Evolutionary conservation across 2,113 vertebrate species (phyloP), one percentile per base, ranked within the genome.

Genomic region (Gobius niger): DNA sequence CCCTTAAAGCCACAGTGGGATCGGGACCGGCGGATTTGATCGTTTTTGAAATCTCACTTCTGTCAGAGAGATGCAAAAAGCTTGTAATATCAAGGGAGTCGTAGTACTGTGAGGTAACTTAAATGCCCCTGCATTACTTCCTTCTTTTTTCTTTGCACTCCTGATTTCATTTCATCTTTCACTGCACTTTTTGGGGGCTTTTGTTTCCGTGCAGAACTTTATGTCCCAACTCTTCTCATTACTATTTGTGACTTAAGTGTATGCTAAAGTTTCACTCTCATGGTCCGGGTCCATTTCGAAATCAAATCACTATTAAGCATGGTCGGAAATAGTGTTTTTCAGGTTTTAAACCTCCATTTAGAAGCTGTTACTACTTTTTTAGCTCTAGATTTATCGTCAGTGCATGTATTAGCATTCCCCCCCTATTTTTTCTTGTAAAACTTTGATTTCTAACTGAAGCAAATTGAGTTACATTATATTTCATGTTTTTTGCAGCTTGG

Each of bases 21-120:
- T 7, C 24, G 19, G 34, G 54, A 2, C 10, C 7, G 54, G 24
- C 54, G 40, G 3, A 13, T 57, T 34, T 57, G 54, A 57, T 34
- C 14, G 54, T 40, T 44, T 44, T 71, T 73, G 75, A 71, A 77
- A 67, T 63, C 50, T 44, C 52, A 53, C 46, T 61, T 61, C 52
- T 82, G 82, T 75, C 72, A 75, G 62, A 73, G 7, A 16, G 76
- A 75, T 67, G 62, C 40, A 67, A 41, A 16, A 51, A 50, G 46
- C 54, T 47, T 81, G 9, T 80, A 68, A 76, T 77, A 50, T 72
- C 63, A 54, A 61, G 63, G 67, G 66, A 78, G 68, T 19, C 77
- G 40, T 65, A 47, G 40, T 11, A 63, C 15, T 16, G 2, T 14
- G 40, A 57, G 54, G 54, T 40, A 60, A 44, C 57, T 15, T 15